Conservation (phyloP, 2,888 invertebrate genomes). For the Oegoconia quadripuncta region DNA sequence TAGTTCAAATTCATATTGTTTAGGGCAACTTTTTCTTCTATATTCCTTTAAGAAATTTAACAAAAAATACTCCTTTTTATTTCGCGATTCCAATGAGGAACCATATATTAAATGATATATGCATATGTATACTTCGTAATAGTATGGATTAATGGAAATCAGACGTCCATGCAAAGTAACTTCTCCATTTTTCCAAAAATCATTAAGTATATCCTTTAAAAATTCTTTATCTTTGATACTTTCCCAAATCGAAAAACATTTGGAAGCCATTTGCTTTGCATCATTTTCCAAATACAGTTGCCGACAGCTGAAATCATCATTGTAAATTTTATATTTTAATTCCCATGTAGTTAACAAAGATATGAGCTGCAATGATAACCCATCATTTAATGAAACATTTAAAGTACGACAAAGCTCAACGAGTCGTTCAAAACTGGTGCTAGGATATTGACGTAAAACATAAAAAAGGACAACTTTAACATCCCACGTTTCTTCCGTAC, state of each 20-base stretch:
- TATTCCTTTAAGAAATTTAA: slow-evolving; percentile 67
- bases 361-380: slow-evolving; percentile 61
- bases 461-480: slow-evolving; percentile 66
- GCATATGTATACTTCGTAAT: slow-evolving; percentile 67
- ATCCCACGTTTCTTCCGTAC: slow-evolving; percentile 70
- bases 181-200: slow-evolving; percentile 74
- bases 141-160: slow-evolving; percentile 68
- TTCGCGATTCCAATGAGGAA: slow-evolving; percentile 40
- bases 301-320: slow-evolving; percentile 49
- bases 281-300: slow-evolving; percentile 49
- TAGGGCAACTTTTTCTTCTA: slow-evolving; percentile 59
- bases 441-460: slow-evolving; percentile 56
- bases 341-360: slow-evolving; percentile 62
- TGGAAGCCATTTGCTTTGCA: slow-evolving; percentile 41
- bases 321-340: slow-evolving; percentile 53
- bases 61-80: slow-evolving; percentile 62
- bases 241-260: slow-evolving; percentile 60
- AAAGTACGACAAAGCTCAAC: slow-evolving; percentile 56
- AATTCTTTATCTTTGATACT: slow-evolving; percentile 63
- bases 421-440: slow-evolving; percentile 49
- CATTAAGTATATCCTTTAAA: slow-evolving; percentile 56
- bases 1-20: slow-evolving; percentile 70
- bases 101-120: slow-evolving; percentile 60
- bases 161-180: slow-evolving; percentile 61
- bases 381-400: slow-evolving; percentile 58